Percentiles rank a stretch among this genome's conserved stretches.
phyloP scores from a whole-genome alignment of 2,797 vertebrate species.

The Rhinogobio ventralis region DNA sequence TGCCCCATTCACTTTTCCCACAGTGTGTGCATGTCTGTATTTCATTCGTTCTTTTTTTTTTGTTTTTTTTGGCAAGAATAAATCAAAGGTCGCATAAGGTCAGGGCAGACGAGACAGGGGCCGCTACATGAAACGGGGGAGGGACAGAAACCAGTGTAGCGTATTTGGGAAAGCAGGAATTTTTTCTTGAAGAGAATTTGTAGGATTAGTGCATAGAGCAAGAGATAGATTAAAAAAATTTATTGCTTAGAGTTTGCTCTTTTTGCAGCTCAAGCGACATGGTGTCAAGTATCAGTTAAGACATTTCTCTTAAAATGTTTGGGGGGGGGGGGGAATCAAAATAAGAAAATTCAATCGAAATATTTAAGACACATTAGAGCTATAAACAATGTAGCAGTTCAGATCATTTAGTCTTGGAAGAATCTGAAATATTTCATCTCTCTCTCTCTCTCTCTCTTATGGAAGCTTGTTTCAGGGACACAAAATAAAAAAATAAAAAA shows the following conservation, averaged over 20 bases:
- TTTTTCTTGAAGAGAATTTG: constrained; percentile 39
- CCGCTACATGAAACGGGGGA: constrained; percentile 56
- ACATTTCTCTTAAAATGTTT: neutral
- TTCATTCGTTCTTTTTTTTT: constrained; percentile 33
- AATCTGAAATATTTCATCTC: neutral
- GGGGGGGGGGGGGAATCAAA: too few relatives aligned
- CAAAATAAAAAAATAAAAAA: too few relatives aligned
- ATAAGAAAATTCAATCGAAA: neutral
- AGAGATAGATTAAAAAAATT: neutral
- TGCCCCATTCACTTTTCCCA: constrained; percentile 70
- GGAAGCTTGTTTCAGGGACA: too few relatives aligned
- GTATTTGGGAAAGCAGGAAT: constrained; percentile 34
- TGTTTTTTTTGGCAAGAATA: constrained; percentile 53
- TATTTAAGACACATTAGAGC: neutral
- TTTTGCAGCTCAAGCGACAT: neutral
- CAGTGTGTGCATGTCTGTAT: constrained; percentile 66
- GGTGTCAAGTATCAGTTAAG: neutral
- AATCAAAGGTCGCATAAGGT: constrained; percentile 70
- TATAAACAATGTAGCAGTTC: neutral
- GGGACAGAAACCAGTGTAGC: constrained; percentile 20
- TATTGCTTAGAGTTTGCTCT: neutral
- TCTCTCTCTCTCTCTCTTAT: too few relatives aligned
- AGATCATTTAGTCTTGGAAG: neutral
- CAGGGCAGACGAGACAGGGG: constrained; percentile 43
- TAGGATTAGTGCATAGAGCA: constrained; percentile 39